Evolutionary conservation across 2,888 invertebrate genomes (phyloP), one percentile per base, ranked within the genome.

Genomic region (Linyphia triangularis): DNA sequence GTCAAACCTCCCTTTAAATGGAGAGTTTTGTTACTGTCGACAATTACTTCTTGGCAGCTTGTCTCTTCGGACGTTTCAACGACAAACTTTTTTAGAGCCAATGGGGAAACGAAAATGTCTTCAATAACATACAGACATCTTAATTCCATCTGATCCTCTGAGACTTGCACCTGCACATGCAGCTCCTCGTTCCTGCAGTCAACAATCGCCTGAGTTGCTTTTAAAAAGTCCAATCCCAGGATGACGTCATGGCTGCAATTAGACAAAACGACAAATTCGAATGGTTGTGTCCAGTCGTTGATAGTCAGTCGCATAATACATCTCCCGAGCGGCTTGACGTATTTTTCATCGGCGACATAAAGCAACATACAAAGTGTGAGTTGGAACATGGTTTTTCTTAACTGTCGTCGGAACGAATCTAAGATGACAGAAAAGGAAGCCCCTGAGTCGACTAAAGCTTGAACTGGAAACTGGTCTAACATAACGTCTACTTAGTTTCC

Each of bases 221-320:
- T 22, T 43, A 43, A 70, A 28, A 40, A 70, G 19, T 70, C 22
- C 24, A 1, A 70, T 40, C 70, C 40, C 2, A 65, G 6, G 40
- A 78, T 77, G 0, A 77, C 22, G 1, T 77, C 61, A 24, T 75
- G 75, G n/a, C 75, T 59, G 19, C 59, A 75, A 30, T 59, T 16
- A n/a, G 4, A n/a, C 16, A 59, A 13, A 33, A 75, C 61, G 2
- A 22, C n/a, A 61, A 61, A 59, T 61, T 59, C 59, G 59, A 75
- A 19, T 0, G 75, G 59, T 6, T 1, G 19, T 9, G 7, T 24
- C 33, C 30, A 7, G 10, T 22, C 19, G 5, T 75, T 59, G 13
- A 75, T 61, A 22, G 7, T 10, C 4, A 75, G n/a, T 26, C 75
- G n/a, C 30, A 61, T n/a, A 24, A 77, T 13, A 33, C 37, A 77